phyloP scores from a whole-genome alignment of 2,888 invertebrate species.

The Acleris holmiana region DNA sequence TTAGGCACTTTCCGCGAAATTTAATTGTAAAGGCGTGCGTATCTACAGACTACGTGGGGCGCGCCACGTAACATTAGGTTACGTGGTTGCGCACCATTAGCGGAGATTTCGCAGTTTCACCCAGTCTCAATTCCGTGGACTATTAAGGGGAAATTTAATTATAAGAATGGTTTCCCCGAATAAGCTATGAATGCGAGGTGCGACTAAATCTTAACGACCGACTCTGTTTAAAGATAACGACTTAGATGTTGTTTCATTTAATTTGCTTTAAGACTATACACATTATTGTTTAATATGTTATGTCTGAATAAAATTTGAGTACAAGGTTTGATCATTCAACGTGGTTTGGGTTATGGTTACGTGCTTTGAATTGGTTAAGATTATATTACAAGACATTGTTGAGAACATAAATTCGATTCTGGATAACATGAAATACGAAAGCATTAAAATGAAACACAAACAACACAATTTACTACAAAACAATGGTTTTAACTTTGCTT shows the following conservation, averaged over 20 bases:
- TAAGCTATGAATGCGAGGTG: slow-evolving; percentile 62
- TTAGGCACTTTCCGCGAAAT: slow-evolving; percentile 49
- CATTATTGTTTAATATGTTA: slow-evolving; percentile 31
- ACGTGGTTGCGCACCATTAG: slow-evolving; percentile 73
- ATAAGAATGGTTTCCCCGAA: slow-evolving; percentile 69
- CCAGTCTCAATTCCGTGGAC: slow-evolving; percentile 67
- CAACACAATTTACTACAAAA: no score
- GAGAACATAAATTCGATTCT: no score
- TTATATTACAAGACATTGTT: no score
- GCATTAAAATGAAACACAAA: no score
- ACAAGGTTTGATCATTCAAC: no score
- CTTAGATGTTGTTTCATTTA: slow-evolving; percentile 60
- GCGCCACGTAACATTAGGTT: slow-evolving; percentile 57
- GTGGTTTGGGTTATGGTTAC: no score
- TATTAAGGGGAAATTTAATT: slow-evolving; percentile 75
- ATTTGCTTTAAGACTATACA: slow-evolving; percentile 58
- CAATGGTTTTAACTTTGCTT: no score
- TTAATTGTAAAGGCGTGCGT: slow-evolving; percentile 43
- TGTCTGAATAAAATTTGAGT: no score
- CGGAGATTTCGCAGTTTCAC: slow-evolving; percentile 70
- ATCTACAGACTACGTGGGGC: slow-evolving; percentile 44
- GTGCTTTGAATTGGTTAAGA: no score
- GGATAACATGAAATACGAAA: no score
- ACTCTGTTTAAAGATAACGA: slow-evolving; percentile 64
- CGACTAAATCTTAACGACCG: slow-evolving; percentile 54